phyloP scores from a whole-genome alignment of 2,797 vertebrate genomes.

The Pelochelys cantorii region DNA sequence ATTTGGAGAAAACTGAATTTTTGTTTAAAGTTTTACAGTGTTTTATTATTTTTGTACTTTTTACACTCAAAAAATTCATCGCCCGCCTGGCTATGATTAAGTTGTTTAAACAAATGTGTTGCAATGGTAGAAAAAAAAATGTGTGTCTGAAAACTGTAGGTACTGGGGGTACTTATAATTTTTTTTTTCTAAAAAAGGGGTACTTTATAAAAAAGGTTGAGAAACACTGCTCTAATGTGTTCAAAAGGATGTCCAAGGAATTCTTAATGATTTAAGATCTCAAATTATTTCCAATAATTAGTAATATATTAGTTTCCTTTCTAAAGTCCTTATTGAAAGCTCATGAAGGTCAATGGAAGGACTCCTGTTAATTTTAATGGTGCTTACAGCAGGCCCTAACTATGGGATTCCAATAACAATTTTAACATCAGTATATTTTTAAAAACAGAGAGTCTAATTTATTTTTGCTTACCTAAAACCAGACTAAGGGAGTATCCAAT shows the following conservation, averaged over 20 bases:
- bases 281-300: not conserved
- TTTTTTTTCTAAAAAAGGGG: too few relatives aligned
- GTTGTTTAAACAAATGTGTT: too few relatives aligned
- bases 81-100: too few relatives aligned
- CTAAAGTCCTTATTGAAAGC: not conserved
- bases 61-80: too few relatives aligned
- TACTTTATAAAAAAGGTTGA: too few relatives aligned
- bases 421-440: not conserved
- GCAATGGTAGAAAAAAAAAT: too few relatives aligned
- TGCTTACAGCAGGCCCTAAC: not conserved
- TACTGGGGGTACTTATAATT: too few relatives aligned
- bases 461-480: constrained; percentile 88
- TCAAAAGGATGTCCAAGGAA: not conserved
- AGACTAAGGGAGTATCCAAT: constrained; percentile 97
- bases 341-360: not conserved
- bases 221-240: not conserved
- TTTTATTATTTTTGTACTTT: too few relatives aligned
- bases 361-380: not conserved
- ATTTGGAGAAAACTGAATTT: too few relatives aligned
- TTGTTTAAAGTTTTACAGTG: too few relatives aligned
- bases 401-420: not conserved
- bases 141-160: too few relatives aligned
- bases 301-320: not conserved
- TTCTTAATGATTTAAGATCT: not conserved
- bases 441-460: not conserved